Evolutionary conservation across 2,797 vertebrate species (phyloP), one percentile per base, ranked within the genome.

Genomic region (Sebastolobus altivelis): DNA sequence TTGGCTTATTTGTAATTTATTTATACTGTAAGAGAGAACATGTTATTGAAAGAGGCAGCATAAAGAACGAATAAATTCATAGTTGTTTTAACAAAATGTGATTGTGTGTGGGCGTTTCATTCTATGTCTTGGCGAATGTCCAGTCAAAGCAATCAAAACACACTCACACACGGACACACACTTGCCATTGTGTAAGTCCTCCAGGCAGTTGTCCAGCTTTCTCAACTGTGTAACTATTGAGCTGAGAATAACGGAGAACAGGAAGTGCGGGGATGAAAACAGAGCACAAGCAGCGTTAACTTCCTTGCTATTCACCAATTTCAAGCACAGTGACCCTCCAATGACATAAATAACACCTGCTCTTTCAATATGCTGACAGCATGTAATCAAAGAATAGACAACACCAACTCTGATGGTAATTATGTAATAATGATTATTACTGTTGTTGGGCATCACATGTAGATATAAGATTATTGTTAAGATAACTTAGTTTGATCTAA

Each of bases 41-140:
- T 73, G 85, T 80, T 83, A 83, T 78, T 77, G 35, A 81, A 82
- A 80, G 72, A 87, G 25, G 63, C 49, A 77, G 31, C 33, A 72
- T 81, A 37, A 74, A 88, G 40, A 77, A 83, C 81, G 6, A 96
- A 95, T 95, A 95, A 93, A 96, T 95, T 91, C 88, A 78, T 92
- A 91, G 92, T 90, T 92, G 91, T 88, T 94, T 94, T 89, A 89
- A 88, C 90, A 79, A 82, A 88, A 78, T 65, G 69, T 52, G 73
- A 81, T 80, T 8, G 90, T 73, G 93, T 94, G 88, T 37, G 22
- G 92, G 89, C 0, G 85, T 88, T 85, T 93, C 60, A 87, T 89
- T 93, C 85, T 86, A 80, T 84, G 72, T 76, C 77, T 90, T 93
- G 86, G 85, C 65, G 14, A 63, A 54, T 75, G 52, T 84, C 76